Base-by-base conservation (phyloP, 2,888 invertebrate genomes). In the Callyntrura sp. region DNA sequence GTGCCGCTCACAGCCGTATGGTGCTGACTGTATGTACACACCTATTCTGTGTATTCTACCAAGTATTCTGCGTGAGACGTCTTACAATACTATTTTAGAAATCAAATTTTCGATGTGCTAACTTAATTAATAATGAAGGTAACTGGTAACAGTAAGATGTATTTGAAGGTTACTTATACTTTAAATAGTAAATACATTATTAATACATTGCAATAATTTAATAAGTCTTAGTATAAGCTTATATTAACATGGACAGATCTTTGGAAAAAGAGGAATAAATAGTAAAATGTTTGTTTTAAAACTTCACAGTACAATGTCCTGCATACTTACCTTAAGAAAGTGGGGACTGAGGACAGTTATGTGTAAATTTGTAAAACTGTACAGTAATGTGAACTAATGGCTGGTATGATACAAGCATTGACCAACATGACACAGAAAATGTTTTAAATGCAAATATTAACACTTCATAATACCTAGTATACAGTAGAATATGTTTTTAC, bases 201-300 rank as follows among this genome's bases (percentile, higher is more conserved):
- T 5, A 76, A 25, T 76, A n/a, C 51, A 25, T 70, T n/a, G 28
- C 55, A n/a, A 25, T 55, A 55, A 62, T 45, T 45, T 43, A 62
- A 43, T 81, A 45, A 35, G 17, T 62, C 3, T 62, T 51, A 57
- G 5, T 55, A 57, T 55, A 14, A 45, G n/a, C 17, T 73, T 76
- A 35, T 85, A 11, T 48, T 82, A 82, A 68, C 55, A 45, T 82
- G 70, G 70, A 82, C 88, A 88, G 88, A 88, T 88, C 88, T 88
- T 65, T 88, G 35, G 81, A 68, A 82, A 51, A 85, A n/a, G 17
- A 48, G 78, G 60, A 85, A 85, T 60, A 85, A 68, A 68, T 48
- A 83, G 60, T 28, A 68, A 83, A 78, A 57, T 78, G 55, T 65
- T n/a, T 48, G 14, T 17, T 9, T 20, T 48, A 73, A 48, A 76